Evolutionary conservation across 2,797 vertebrate genomes (phyloP).

Genomic region (Premnoplex brunnescens): DNA sequence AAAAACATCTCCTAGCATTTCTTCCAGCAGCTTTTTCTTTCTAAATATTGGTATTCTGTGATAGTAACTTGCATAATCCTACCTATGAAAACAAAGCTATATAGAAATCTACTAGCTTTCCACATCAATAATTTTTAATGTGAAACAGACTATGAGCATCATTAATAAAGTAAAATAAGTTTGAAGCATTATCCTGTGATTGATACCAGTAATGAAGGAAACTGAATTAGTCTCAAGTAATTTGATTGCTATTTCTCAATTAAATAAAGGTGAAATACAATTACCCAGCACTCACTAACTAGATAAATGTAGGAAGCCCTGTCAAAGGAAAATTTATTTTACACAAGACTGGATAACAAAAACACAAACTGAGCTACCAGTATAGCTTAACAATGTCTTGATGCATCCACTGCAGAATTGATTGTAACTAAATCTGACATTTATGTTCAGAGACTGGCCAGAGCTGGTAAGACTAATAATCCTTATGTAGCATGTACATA

Average conservation of each 20-base stretch:
- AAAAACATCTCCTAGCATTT: neutral
- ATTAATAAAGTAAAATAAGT: neutral
- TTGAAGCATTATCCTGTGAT: neutral
- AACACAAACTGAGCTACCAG: neutral
- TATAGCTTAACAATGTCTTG: neutral
- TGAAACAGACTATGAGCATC: neutral
- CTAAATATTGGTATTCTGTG: neutral
- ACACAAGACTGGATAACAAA: neutral
- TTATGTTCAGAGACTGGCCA: neutral
- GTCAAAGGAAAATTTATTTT: neutral
- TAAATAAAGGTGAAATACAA: neutral
- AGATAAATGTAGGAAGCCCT: neutral
- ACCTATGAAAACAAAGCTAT: neutral
- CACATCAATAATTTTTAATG: neutral
- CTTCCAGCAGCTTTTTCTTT: neutral
- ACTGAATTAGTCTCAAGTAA: neutral
- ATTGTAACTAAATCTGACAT: neutral
- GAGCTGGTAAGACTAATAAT: neutral
- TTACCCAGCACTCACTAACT: neutral
- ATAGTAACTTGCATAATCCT: neutral
- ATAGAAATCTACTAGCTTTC: neutral
- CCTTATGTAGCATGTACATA: accelerated
- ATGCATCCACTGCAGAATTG: neutral
- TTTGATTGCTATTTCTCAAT: neutral
- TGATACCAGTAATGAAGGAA: neutral